Conservation (phyloP, 2,888 invertebrate species). For the Oligia fasciuncula region DNA sequence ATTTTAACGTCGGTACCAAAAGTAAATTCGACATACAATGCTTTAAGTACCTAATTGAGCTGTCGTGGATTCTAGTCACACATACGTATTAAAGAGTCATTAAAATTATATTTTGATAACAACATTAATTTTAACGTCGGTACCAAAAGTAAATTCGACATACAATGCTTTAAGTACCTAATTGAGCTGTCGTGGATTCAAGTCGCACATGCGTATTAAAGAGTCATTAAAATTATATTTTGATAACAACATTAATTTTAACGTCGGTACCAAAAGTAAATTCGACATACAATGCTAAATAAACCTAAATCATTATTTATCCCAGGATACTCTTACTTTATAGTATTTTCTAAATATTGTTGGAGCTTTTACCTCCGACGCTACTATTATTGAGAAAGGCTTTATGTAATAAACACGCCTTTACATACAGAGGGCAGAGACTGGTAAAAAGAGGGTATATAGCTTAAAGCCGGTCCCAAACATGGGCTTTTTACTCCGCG, state of each 20-base stretch:
- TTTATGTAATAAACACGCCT: slow-evolving; percentile 42
- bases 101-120: background rate
- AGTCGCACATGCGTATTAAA: too few species aligned
- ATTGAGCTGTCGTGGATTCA: background rate
- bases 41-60: background rate
- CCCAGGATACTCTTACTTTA: background rate
- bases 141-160: background rate
- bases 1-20: background rate
- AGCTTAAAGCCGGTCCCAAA: slow-evolving; percentile 56
- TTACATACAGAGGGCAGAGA: slow-evolving; percentile 38
- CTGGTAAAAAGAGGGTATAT: slow-evolving; percentile 50
- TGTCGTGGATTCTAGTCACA: background rate
- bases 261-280: background rate
- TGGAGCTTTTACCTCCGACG: slow-evolving; percentile 23
- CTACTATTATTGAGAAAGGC: slow-evolving; percentile 39
- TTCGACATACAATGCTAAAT: background rate
- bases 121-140: background rate
- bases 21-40: background rate
- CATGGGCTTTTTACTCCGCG: slow-evolving; percentile 48
- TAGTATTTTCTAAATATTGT: background rate
- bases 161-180: background rate
- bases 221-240: background rate
- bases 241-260: background rate
- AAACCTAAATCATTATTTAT: background rate
- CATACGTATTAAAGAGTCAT: background rate